phyloP scores from a whole-genome alignment of 2,888 invertebrate genomes.

The Erannis defoliaria region DNA sequence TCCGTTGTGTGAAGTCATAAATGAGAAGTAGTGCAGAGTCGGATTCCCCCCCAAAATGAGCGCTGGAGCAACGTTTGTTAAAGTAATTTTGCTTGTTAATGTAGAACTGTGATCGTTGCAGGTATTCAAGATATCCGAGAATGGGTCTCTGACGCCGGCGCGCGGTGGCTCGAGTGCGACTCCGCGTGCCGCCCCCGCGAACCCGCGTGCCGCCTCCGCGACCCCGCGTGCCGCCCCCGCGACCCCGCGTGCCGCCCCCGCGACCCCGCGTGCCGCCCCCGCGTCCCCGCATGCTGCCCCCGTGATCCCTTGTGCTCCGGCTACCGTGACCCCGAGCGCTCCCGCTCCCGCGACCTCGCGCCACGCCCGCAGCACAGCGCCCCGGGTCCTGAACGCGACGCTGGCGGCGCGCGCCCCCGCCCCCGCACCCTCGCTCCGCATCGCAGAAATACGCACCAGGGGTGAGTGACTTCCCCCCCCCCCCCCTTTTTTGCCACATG shows the following conservation, averaged over 20 bases:
- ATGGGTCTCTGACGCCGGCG: neutral
- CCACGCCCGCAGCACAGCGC: neutral
- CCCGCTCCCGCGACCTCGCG: neutral
- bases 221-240: neutral
- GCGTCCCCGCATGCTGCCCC: neutral
- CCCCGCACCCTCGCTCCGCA: neutral
- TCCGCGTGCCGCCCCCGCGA: neutral
- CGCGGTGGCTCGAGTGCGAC: neutral
- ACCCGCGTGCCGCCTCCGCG: neutral
- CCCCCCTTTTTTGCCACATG: too few relatives aligned
- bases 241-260: neutral
- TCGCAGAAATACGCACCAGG: neutral
- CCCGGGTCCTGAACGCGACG: neutral
- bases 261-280: neutral
- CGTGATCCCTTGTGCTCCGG: neutral
- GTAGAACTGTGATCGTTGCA: neutral
- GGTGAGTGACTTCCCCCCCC: neutral
- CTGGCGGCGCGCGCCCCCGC: neutral
- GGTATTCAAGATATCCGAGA: constrained; percentile 1
- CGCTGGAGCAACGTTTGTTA: too few relatives aligned
- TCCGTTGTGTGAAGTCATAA: too few relatives aligned
- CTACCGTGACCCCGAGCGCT: neutral
- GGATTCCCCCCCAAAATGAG: too few relatives aligned
- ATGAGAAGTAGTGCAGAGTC: too few relatives aligned
- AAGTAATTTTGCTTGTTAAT: neutral